Base-by-base conservation (phyloP, 2,888 invertebrate species). In the Phrixothrix hirtus region DNA sequence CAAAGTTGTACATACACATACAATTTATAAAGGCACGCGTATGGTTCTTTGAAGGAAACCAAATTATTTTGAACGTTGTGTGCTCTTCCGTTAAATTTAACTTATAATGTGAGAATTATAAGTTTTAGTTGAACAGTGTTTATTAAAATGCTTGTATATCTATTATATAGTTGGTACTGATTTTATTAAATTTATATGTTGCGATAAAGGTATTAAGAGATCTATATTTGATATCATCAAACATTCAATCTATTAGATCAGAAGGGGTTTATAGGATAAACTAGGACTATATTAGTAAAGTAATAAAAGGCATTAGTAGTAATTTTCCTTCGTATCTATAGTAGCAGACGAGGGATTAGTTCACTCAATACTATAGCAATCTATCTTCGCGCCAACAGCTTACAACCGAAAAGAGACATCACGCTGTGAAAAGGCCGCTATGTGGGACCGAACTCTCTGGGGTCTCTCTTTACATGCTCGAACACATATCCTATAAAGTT, bases 371-470 rank as follows among this genome's bases (percentile, higher is more conserved):
- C 67, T 66, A 64, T 59, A 63, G 71, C 69, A 70, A 72, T 73
- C 70, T 70, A 72, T 73, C 72, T 71, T 72, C 64, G 57, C 68
- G 60, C 69, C 64, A 67, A 62, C 67, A 72, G 70, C 72, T 73
- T 72, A 71, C 69, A 66, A 67, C 60, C 65, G 67, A 67, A 69
- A 68, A 67, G 66, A 67, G 67, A 69, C 66, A 63, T 63, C 62
- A 61, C 62, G 60, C 62, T 58, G 57, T 64, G 64, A 64, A 67
- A 65, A 63, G 62, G 57, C 57, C 62, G 61, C 61, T 62, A 44
- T 55, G 41, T 45, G 55, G 29, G 45, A 39, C 48, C 39, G 57
- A 59, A 57, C 62, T 61, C 63, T 61, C 60, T 34, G 37, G 58
- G 55, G 56, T 55, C 53, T 42, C 55, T 57, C 57, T 59, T 60